Evolutionary conservation across 2,113 vertebrate genomes (phyloP).

Genomic region (Tringa solitaria): DNA sequence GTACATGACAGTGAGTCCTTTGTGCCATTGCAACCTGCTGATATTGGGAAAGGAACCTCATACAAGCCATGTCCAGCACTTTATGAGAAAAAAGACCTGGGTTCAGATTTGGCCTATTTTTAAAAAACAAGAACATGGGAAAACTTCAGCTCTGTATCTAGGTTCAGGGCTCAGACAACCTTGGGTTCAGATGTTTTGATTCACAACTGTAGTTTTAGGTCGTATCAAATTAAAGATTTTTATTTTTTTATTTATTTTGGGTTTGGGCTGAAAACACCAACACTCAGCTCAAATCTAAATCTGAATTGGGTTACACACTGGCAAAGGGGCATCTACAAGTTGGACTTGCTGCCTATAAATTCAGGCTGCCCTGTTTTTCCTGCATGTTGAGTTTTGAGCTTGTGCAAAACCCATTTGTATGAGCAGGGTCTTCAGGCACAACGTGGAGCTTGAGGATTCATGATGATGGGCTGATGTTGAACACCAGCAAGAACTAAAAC

Average conservation of each 20-base stretch:
- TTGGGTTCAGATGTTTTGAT: not conserved
- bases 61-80: not conserved
- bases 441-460: not conserved
- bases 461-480: not conserved
- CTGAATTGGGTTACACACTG: not conserved
- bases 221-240: not conserved
- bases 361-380: not conserved
- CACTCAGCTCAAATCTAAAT: not conserved
- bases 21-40: rapidly evolving
- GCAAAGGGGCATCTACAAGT: not conserved
- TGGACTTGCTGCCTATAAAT: not conserved
- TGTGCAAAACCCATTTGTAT: not conserved
- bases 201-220: not conserved
- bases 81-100: not conserved
- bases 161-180: not conserved
- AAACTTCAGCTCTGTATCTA: not conserved
- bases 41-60: not conserved
- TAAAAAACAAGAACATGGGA: not conserved
- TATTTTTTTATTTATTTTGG: not conserved
- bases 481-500: not conserved
- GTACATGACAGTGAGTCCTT: rapidly evolving
- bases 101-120: not conserved
- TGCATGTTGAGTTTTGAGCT: not conserved
- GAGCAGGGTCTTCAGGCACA: not conserved
- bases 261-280: not conserved